A percentile compares a stretch with the other conserved stretches of the same genome.
Evolutionary conservation across 2,113 vertebrate genomes (phyloP).

Genomic region (Tiliqua scincoides): DNA sequence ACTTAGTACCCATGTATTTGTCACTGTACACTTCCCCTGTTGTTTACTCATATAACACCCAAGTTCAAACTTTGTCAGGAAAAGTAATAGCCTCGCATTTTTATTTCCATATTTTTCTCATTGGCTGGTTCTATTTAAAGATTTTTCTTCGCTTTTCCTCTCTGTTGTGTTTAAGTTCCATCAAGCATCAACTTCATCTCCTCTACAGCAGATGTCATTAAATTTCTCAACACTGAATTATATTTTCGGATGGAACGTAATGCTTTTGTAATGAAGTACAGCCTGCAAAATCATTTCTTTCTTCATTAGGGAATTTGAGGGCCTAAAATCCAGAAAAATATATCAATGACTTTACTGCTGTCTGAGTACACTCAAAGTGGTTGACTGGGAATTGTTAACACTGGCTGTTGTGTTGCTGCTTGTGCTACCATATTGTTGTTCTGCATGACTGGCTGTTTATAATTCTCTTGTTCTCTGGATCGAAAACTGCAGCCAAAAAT

Average conservation of each 20-base stretch:
- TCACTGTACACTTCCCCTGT: neutral
- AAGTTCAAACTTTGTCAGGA: neutral
- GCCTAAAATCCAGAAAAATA: constrained; percentile 20
- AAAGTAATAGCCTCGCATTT: neutral
- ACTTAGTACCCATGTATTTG: neutral
- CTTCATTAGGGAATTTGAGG: constrained; percentile 32
- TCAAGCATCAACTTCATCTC: neutral
- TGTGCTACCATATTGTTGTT: neutral
- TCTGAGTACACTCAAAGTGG: neutral
- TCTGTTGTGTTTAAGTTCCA: constrained; percentile 29
- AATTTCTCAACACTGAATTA: constrained; percentile 29
- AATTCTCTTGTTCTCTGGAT: neutral
- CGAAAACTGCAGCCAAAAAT: neutral
- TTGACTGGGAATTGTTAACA: constrained; percentile 1
- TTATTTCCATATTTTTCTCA: neutral
- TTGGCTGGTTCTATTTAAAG: neutral
- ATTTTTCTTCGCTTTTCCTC: neutral
- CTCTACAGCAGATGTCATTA: constrained; percentile 29
- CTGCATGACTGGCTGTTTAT: neutral
- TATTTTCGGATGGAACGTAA: constrained; percentile 46
- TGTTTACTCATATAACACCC: neutral
- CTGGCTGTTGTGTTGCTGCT: neutral
- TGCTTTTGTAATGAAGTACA: constrained; percentile 45
- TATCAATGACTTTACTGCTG: neutral
- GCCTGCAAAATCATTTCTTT: constrained; percentile 25